phyloP scores from a whole-genome alignment of 2,113 vertebrate species.

The Pungitius pungitius region DNA sequence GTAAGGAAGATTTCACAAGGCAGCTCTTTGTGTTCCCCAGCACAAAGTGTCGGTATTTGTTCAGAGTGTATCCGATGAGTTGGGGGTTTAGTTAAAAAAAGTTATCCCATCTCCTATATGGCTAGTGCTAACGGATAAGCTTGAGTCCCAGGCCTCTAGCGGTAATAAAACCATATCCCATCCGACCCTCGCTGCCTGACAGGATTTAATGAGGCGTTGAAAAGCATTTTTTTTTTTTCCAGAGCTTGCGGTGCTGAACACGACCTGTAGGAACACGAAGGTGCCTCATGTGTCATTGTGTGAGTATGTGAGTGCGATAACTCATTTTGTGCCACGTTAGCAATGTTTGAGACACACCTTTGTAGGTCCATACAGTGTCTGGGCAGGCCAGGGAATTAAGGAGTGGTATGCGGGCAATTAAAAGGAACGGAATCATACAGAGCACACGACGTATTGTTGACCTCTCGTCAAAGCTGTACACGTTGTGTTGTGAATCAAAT shows the following conservation, averaged over 20 bases:
- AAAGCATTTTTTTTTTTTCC: conserved; percentile 25
- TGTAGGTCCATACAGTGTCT: conserved; percentile 60
- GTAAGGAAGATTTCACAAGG: background rate
- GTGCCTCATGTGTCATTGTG: conserved; percentile 40
- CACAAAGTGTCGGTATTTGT: background rate
- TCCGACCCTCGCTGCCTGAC: conserved; percentile 39
- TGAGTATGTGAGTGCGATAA: conserved; percentile 38
- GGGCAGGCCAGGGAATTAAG: conserved; percentile 80
- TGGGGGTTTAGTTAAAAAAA: background rate
- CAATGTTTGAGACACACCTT: conserved; percentile 77
- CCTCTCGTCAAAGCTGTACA: background rate
- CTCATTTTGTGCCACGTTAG: conserved; percentile 60
- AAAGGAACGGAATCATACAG: conserved; percentile 11
- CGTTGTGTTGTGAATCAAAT: background rate
- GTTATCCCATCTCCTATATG: background rate
- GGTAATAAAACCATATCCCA: conserved; percentile 24
- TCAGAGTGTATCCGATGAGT: background rate
- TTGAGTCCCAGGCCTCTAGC: conserved; percentile 6
- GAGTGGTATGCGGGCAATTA: conserved; percentile 63
- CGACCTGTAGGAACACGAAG: conserved; percentile 73
- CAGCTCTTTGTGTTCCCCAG: no score
- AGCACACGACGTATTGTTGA: background rate
- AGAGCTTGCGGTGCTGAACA: background rate
- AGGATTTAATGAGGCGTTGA: conserved; percentile 31
- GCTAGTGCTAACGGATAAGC: conserved; percentile 10